Percentiles rank a stretch among this genome's conserved stretches.
Conservation (phyloP, 2,888 invertebrate genomes). For the Nomada hirtipes region DNA sequence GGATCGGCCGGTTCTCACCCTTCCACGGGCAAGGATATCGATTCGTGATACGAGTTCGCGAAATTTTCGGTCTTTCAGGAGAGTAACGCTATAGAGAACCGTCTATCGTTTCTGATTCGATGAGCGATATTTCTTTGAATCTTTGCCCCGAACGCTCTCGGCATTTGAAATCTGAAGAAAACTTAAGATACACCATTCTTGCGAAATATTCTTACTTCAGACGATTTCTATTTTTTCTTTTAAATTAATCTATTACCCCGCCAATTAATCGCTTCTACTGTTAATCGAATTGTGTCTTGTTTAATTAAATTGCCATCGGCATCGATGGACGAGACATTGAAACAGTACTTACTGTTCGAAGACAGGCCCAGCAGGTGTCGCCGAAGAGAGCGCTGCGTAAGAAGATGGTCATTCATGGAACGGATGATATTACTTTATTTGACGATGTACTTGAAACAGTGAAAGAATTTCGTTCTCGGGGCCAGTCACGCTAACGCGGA, state of each 20-base stretch:
- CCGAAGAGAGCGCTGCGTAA: constrained; percentile 42
- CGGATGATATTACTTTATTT: constrained; percentile 82
- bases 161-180: too few relatives aligned
- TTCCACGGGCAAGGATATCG: constrained; percentile 21
- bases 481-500: constrained; percentile 57
- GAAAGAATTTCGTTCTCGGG: constrained; percentile 67
- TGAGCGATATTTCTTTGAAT: too few relatives aligned
- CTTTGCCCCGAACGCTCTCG: too few relatives aligned
- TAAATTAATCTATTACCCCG: too few relatives aligned
- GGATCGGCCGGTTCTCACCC: constrained; percentile 39
- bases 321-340: not conserved
- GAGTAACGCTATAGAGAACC: not conserved
- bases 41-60: constrained; percentile 19
- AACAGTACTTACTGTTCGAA: constrained; percentile 36
- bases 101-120: not conserved
- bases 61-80: not conserved
- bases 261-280: too few relatives aligned
- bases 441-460: constrained; percentile 79
- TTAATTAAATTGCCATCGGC: too few relatives aligned
- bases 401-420: constrained; percentile 72
- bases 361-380: not conserved
- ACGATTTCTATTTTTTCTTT: too few relatives aligned
- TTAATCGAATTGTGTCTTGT: too few relatives aligned
- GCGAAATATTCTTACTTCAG: too few relatives aligned
- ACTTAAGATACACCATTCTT: too few relatives aligned